These are phyloP conservation scores for Stegostoma tigrinum DNA, from an alignment of 2,113 vertebrate genomes.

Conservation along the genomic window DNA sequence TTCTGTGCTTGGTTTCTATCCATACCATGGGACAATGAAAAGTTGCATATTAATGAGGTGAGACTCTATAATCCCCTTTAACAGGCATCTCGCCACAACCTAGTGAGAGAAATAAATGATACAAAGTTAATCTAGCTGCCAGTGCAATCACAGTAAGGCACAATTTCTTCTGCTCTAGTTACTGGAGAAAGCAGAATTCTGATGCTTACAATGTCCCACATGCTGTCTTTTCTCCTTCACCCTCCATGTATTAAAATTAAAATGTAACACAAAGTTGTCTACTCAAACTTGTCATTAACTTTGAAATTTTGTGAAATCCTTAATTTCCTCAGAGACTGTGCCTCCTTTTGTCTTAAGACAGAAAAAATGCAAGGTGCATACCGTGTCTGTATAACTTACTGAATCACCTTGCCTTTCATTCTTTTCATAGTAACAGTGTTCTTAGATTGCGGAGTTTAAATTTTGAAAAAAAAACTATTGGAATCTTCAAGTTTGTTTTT, in stretches of 20 bases:
- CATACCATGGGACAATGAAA: no score
- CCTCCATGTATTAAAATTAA: neutral
- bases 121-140: neutral
- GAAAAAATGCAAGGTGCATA: neutral
- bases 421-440: neutral
- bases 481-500: neutral
- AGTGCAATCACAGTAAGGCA: conserved; percentile 35
- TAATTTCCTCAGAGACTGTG: neutral
- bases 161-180: conserved; percentile 55
- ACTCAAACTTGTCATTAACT: no score
- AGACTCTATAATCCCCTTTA: no score
- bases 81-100: no score
- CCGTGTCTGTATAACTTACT: neutral
- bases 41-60: no score
- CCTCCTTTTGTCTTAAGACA: neutral
- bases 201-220: neutral
- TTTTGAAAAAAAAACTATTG: neutral
- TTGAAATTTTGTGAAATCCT: neutral
- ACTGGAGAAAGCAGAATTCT: conserved; percentile 48
- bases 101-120: neutral
- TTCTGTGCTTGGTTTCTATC: no score
- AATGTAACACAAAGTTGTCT: no score
- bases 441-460: neutral
- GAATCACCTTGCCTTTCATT: neutral
- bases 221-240: neutral